Conservation (phyloP, 2,113 vertebrate genomes). For the Furnarius figulus region DNA sequence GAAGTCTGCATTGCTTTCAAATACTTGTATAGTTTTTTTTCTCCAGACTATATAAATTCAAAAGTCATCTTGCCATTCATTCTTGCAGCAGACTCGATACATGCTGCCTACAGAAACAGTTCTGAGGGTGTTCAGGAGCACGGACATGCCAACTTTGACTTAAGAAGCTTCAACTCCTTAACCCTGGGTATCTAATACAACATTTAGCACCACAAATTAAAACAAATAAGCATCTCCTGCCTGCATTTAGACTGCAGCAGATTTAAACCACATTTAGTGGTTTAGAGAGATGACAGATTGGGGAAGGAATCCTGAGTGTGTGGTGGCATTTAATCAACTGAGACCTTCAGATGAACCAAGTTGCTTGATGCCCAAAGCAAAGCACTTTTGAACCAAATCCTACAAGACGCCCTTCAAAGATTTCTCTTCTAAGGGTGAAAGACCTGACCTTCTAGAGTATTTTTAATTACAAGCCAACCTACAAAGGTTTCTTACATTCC, state of each 20-base stretch:
- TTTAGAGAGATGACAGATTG: not conserved
- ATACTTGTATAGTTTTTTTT: not conserved
- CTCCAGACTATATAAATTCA: not conserved
- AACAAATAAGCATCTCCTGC: not conserved
- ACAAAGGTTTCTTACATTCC: not conserved
- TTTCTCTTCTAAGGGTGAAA: not conserved
- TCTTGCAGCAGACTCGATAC: not conserved
- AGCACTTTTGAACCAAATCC: not conserved
- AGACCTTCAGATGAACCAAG: not conserved
- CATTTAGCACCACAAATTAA: not conserved
- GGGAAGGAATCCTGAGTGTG: not conserved
- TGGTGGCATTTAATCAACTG: not conserved
- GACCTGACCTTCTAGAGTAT: not conserved
- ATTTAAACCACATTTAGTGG: not conserved
- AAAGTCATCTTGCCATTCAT: not conserved
- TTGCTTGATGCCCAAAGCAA: not conserved
- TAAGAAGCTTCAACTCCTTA: not conserved
- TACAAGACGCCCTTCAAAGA: not conserved
- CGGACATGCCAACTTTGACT: not conserved
- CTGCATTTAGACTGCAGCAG: not conserved
- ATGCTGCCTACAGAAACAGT: not conserved
- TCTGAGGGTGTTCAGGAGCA: not conserved
- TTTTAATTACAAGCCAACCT: not conserved
- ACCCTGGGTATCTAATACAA: not conserved
- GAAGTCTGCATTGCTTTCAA: not conserved